Evolutionary conservation across 2,113 vertebrate genomes (phyloP), one percentile per base, ranked within the genome.

Genomic region (Myrmophylax atrothorax): DNA sequence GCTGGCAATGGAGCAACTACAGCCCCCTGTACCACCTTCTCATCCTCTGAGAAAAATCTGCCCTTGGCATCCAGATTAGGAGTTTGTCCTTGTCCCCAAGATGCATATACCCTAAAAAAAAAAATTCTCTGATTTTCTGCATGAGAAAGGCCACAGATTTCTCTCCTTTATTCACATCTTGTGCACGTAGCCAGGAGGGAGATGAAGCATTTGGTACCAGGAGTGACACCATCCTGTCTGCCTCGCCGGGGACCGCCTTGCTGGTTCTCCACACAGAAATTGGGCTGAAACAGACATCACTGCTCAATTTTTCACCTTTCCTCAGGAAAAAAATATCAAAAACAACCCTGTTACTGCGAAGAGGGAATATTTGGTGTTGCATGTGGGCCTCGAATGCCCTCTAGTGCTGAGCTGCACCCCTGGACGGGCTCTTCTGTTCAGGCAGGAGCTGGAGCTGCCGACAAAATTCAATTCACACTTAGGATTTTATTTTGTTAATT

Each of bases 351-450:
- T 17, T 0, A 1, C 9, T 1, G 20, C 3, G 14, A 16, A 68
- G 28, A 70, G 15, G 42, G 33, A 31, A 5, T 29, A 60, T 62
- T 63, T 20, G 42, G 15, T 8, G 23, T 53, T 1, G 2, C 75
- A 8, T 38, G 70, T 60, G 91, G 79, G 40, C 76, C 73, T 96
- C 28, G 52, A 93, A 94, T 97, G 97, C 97, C 97, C 96, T 89
- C 97, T 96, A 96, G 96, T 69, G 97, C 78, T 94, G 50, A 96
- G 55, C 37, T 18, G 28, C 25, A 23, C 10, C 25, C 52, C 37
- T 24, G 44, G 22, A 37, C 0, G 0, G 31, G 4, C 35, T 81
- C 67, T 52, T 38, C 14, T 38, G 50, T 68, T 53, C 15, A 14
- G 25, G 4, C 58, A 40, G 44, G 50, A 53, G 58, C 11, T 35